phyloP scores from a whole-genome alignment of 2,888 invertebrate genomes.

The Torymus texanus region DNA sequence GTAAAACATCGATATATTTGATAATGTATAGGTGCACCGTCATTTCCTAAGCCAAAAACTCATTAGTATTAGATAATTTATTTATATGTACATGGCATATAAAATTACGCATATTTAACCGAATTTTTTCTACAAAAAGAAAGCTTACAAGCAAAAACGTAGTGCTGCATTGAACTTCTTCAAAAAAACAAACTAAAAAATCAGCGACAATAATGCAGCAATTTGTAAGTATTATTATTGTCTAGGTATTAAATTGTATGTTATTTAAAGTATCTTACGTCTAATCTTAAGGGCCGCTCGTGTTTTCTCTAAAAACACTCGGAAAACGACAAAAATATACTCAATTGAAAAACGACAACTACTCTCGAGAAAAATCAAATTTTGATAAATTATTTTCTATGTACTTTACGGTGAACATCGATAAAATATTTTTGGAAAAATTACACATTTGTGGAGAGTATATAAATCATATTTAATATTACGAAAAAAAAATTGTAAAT shows the following conservation, averaged over 20 bases:
- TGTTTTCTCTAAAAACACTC: conserved; percentile 1
- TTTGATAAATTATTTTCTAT: too few relatives aligned
- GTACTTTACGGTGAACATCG: too few relatives aligned
- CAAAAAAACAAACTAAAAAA: background rate
- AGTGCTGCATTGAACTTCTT: conserved; percentile 14
- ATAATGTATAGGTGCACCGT: conserved; percentile 28
- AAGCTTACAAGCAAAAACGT: conserved; percentile 16
- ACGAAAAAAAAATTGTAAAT: conserved; percentile 60
- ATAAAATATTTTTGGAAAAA: too few relatives aligned
- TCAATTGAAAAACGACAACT: conserved; percentile 5
- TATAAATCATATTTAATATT: conserved; percentile 31
- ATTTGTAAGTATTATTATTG: conserved; percentile 50
- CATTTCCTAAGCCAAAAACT: conserved; percentile 38
- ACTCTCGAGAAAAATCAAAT: conserved; percentile 1
- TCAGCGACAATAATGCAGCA: conserved; percentile 15
- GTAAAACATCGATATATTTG: conserved; percentile 16
- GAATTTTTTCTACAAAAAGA: conserved; percentile 14
- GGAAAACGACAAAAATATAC: conserved; percentile 16
- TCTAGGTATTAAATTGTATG: conserved; percentile 21
- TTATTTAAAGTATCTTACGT: conserved; percentile 31
- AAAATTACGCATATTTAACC: background rate
- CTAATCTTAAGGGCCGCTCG: background rate
- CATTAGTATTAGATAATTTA: conserved; percentile 37
- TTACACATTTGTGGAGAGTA: conserved; percentile 15
- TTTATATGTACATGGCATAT: conserved; percentile 33